Base-by-base conservation (phyloP, 2,888 invertebrate genomes). In the Hydropsyche betteni region DNA sequence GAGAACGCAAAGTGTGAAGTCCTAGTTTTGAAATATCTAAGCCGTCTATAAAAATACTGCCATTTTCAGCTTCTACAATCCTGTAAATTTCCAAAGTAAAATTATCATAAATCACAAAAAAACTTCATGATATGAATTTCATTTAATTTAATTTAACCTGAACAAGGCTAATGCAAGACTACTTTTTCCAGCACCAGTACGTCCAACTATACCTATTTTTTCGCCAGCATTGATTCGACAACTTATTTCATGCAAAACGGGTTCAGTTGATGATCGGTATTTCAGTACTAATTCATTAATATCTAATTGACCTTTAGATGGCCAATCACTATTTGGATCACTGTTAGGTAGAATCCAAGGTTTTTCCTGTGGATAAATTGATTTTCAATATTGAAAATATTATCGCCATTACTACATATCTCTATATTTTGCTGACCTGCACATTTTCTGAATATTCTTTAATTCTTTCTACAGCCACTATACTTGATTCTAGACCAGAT, bases 401-500 rank as follows among this genome's bases (percentile, higher is more conserved):
- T 55, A 2, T 24, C n/a, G n/a, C n/a, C n/a, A n/a, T 24, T 24
- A 24, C 1, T 24, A 24, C 24, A 24, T 24, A 24, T 24, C 2
- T 1, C 2, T 2, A 24, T 24, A 24, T 24, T 24, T 24, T 8
- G 16, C 58, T 7, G 8, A 89, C 90, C 83, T 92, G 94, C 73
- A 91, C 89, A 0, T 94, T 93, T 83, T 96, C 96, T 0, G 94
- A 92, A 82, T 98, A 99, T 83, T 99, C 98, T 83, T 97, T 96
- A 82, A 98, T 96, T 83, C 99, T 91, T 85, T 99, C 98, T 0
- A 98, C 97, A 2, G 98, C 95, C 0, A 98, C 98, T 81, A 98
- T 97, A 84, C 98, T 98, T 0, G 98, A 97, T 87, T 99, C 99
- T 61, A 99, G 93, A 83, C 98, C 98, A 1, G 96, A 95, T 0